Base-by-base conservation (phyloP, 2,797 vertebrate genomes). In the Uromys caudimaculatus region DNA sequence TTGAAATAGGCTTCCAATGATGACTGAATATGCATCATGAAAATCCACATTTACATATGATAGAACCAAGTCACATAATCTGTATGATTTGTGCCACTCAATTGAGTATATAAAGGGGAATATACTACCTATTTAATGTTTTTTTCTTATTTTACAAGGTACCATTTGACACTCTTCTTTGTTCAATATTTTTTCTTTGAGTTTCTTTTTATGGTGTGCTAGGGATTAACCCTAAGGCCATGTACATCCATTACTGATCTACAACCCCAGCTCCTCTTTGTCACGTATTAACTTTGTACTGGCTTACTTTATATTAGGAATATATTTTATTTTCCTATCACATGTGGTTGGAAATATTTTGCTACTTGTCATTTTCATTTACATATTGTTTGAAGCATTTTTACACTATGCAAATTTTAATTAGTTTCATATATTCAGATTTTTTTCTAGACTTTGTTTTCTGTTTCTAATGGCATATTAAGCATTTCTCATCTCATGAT, bases 1-100 rank as follows among this genome's bases (percentile, higher is more conserved):
- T 96, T 95, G 96, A 98, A 98, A 98, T 96, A 95, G 78, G 23
- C 96, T 97, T 97, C 94, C 93, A 98, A 73, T 88, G 90, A 91
- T 91, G 97, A 93, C 69, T 96, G 94, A 97, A 76, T 87, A 64
- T 47, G 29, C 91, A 93, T 94, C 47, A 90, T 79, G 64, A 58
- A 95, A 97, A 97, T 97, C 60, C 89, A 24, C 84, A 32, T 76
- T 62, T 90, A 14, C 89, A 73, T 69, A 97, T 97, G 77, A 96
- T 75, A 97, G 96, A 90, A 29, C 52, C 85, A 85, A 82, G 24
- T 84, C 69, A 97, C 44, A 79, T 82, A 83, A 78, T 94, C 62
- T 92, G 6, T 95, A 62, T 91, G 75, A 95, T 97, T 95, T 96
- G 87, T 92, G n/a, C 7, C 84, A 71, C 58, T 94, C 67, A 93